phyloP scores from a whole-genome alignment of 2,113 vertebrate species.

The Casuarius casuarius region DNA sequence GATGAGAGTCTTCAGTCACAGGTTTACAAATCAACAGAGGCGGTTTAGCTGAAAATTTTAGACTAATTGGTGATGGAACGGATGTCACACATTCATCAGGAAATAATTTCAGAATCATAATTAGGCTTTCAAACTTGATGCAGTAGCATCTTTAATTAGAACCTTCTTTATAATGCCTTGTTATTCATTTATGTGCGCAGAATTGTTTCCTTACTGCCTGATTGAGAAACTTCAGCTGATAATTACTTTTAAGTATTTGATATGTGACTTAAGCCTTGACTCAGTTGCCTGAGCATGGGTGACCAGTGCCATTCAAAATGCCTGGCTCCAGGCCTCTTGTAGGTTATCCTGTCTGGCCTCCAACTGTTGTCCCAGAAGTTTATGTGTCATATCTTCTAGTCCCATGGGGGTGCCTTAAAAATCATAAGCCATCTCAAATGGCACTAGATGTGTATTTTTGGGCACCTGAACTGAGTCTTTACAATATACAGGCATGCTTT shows the following conservation, averaged over 20 bases:
- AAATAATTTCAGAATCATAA: conserved; percentile 54
- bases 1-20: background rate
- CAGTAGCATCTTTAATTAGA: conserved; percentile 45
- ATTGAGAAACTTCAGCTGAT: conserved; percentile 24
- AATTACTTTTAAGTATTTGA: conserved; percentile 49
- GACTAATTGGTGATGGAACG: background rate
- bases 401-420: background rate
- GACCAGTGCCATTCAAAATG: background rate
- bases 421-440: background rate
- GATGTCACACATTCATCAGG: conserved; percentile 11
- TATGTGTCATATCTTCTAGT: background rate
- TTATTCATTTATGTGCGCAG: conserved; percentile 35
- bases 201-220: conserved; percentile 49
- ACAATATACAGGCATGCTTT: background rate
- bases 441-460: background rate
- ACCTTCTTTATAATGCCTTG: conserved; percentile 11
- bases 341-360: background rate
- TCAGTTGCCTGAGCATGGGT: background rate
- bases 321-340: background rate
- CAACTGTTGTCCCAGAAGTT: background rate
- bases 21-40: background rate
- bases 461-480: background rate
- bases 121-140: conserved; percentile 47
- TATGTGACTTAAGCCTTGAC: conserved; percentile 6
- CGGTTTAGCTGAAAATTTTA: background rate